phyloP scores from a whole-genome alignment of 37 sponge, comb jelly and placozoan genomes.

The Sycon ciliatum region DNA sequence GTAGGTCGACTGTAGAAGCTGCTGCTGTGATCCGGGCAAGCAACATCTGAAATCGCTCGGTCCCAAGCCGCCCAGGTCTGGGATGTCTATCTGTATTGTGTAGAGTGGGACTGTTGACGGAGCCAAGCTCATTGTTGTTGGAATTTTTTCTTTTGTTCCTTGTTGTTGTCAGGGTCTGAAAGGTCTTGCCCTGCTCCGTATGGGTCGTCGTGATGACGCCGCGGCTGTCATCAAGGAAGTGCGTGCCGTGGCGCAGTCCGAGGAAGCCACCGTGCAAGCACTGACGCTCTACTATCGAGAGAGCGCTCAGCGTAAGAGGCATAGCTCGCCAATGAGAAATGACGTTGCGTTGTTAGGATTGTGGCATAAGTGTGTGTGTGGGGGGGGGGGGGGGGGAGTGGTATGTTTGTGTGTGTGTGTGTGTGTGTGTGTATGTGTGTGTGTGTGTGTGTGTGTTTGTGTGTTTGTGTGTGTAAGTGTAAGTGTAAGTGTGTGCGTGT shows the following conservation, averaged over 20 bases:
- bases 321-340: background rate
- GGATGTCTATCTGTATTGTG: no score
- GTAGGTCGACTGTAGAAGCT: no score
- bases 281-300: slow-evolving; percentile 78
- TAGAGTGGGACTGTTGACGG: no score
- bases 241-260: slow-evolving; percentile 37
- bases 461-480: no score
- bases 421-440: no score
- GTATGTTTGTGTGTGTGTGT: background rate
- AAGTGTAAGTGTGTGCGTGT: no score
- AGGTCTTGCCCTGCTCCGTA: slow-evolving; percentile 67
- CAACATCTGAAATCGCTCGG: no score
- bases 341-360: background rate
- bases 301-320: slow-evolving; percentile 52
- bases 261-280: slow-evolving; percentile 82
- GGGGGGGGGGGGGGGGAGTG: background rate
- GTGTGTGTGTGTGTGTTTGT: no score
- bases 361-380: background rate
- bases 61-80: no score
- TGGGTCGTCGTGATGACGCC: slow-evolving; percentile 54
- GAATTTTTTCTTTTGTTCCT: no score
- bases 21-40: no score
- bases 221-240: slow-evolving; percentile 38
- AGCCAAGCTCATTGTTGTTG: no score
- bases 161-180: slow-evolving; percentile 62